phyloP scores from a whole-genome alignment of 2,888 invertebrate species.

The Cheilosia vernalis region DNA sequence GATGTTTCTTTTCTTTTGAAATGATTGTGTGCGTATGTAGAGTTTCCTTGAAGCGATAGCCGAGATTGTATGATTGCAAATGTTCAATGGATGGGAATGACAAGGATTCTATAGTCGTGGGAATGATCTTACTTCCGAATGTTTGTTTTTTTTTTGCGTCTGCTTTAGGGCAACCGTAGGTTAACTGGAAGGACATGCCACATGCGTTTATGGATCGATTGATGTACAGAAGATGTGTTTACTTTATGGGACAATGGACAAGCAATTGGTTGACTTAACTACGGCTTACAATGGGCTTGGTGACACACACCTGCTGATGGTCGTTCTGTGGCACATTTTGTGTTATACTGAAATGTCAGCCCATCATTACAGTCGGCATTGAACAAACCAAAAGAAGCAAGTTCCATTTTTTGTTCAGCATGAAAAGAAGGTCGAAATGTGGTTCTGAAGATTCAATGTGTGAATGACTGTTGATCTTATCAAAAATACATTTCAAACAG shows the following conservation, averaged over 20 bases:
- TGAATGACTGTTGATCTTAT: no score
- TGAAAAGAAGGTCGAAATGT: no score
- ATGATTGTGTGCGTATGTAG: constrained; percentile 10
- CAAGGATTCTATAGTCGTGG: constrained; percentile 26
- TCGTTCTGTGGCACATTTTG: background rate
- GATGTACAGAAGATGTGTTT: constrained; percentile 14
- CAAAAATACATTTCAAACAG: no score
- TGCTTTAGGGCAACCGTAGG: background rate
- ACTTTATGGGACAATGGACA: constrained; percentile 7
- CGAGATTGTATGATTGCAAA: constrained; percentile 5
- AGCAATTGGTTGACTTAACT: background rate
- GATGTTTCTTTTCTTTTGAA: constrained; percentile 25
- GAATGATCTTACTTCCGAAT: constrained; percentile 40
- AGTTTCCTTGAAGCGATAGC: constrained; percentile 29
- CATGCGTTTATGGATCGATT: background rate
- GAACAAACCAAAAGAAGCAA: no score
- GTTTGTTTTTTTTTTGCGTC: constrained; percentile 8
- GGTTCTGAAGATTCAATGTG: no score
- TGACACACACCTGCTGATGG: constrained; percentile 3
- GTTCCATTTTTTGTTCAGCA: no score
- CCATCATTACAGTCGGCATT: no score
- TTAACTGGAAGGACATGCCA: constrained; percentile 15
- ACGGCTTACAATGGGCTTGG: background rate
- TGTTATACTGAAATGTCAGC: background rate
- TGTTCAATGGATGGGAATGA: constrained; percentile 48